Evolutionary conservation across 2,888 invertebrate species (phyloP).

Genomic region (Autographa gamma): DNA sequence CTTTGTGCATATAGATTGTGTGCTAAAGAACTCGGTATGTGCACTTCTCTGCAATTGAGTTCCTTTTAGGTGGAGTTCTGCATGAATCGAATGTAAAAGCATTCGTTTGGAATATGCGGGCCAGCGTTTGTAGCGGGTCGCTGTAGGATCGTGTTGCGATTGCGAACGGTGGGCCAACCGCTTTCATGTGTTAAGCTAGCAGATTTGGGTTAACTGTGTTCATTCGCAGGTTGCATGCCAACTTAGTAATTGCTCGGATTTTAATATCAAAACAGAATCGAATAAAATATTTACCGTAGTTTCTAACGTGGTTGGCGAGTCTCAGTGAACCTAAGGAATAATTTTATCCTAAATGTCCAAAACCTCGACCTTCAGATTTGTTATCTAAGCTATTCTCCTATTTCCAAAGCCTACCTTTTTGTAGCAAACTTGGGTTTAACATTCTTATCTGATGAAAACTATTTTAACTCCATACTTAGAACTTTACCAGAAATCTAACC

Average conservation of each 20-base stretch:
- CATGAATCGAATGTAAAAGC: constrained; percentile 75
- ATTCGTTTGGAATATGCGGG: constrained; percentile 71
- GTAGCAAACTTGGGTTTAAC: neutral
- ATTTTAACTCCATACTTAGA: neutral
- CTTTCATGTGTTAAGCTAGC: constrained; percentile 18
- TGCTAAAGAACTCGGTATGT: constrained; percentile 71
- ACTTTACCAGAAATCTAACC: neutral
- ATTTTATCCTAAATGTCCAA: neutral
- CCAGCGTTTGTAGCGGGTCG: constrained; percentile 55
- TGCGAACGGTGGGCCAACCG: constrained; percentile 25
- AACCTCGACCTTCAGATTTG: neutral
- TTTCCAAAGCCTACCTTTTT: neutral
- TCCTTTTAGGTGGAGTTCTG: constrained; percentile 70
- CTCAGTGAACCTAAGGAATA: neutral
- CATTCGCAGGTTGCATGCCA: neutral
- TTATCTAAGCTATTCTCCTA: neutral
- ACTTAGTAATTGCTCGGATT: neutral
- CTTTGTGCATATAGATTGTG: constrained; percentile 74
- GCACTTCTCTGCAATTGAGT: constrained; percentile 74
- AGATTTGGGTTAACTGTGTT: constrained; percentile 8
- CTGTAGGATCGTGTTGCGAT: constrained; percentile 29
- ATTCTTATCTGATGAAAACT: neutral
- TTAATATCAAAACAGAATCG: neutral
- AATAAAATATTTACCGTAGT: no score
- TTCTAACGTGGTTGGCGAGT: neutral